Percentiles rank a stretch among this genome's conserved stretches.
phyloP scores from a whole-genome alignment of 2,113 vertebrate genomes.

The Crotophaga sulcirostris region DNA sequence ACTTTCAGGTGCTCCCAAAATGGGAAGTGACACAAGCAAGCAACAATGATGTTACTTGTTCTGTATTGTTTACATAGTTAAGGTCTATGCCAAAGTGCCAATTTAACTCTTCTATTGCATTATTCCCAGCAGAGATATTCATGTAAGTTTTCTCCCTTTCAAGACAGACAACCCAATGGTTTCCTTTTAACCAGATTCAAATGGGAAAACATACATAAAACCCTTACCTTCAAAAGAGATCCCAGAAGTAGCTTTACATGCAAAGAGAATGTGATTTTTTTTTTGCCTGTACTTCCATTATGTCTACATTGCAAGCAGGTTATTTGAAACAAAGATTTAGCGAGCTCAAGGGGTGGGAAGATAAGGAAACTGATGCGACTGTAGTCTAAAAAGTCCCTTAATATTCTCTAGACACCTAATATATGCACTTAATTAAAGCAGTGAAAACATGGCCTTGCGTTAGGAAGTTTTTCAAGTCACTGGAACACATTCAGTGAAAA shows the following conservation, averaged over 20 bases:
- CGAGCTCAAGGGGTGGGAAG: background rate
- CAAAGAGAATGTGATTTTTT: background rate
- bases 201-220: background rate
- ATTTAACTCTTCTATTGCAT: background rate
- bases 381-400: background rate
- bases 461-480: background rate
- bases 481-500: background rate
- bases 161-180: background rate
- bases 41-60: background rate
- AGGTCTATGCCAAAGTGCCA: background rate
- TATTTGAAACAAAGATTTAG: background rate
- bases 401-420: background rate
- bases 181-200: background rate
- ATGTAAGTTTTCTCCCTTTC: background rate
- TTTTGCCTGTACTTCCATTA: background rate
- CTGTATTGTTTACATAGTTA: background rate
- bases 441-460: background rate
- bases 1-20: background rate
- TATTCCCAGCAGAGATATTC: background rate
- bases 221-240: background rate
- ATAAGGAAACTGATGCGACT: background rate
- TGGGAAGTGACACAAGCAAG: background rate
- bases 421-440: background rate
- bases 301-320: background rate
- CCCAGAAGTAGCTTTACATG: background rate